Percentiles rank a stretch among this genome's conserved stretches.
phyloP scores from a whole-genome alignment of 2,113 vertebrate genomes.

The Triplophysa dalaica region DNA sequence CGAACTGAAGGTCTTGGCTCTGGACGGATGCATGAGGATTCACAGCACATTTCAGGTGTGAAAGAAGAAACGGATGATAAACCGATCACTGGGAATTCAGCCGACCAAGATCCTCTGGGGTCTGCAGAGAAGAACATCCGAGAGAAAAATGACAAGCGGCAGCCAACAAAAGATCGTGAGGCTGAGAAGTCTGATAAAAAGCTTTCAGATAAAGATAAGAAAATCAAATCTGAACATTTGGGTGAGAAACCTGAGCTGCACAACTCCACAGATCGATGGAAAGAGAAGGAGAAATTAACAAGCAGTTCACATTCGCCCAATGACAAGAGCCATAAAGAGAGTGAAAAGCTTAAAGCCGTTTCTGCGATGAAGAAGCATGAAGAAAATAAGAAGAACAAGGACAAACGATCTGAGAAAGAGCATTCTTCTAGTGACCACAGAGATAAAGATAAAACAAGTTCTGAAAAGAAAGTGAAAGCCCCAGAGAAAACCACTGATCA shows the following conservation, averaged over 20 bases:
- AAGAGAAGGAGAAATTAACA: slow-evolving; percentile 73
- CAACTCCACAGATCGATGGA: slow-evolving; percentile 82
- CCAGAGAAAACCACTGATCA: slow-evolving; percentile 82
- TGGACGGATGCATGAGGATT: slow-evolving; percentile 68
- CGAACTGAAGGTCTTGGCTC: slow-evolving; percentile 62
- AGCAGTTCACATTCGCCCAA: slow-evolving; percentile 69
- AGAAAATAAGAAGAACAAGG: slow-evolving; percentile 87
- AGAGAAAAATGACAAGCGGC: slow-evolving; percentile 86
- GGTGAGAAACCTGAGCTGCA: slow-evolving; percentile 83
- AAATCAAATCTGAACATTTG: slow-evolving; percentile 81
- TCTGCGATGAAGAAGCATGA: slow-evolving; percentile 81
- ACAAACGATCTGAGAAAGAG: slow-evolving; percentile 88
- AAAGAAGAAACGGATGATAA: slow-evolving; percentile 83
- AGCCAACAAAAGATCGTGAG: slow-evolving; percentile 83
- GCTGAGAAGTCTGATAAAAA: slow-evolving; percentile 85
- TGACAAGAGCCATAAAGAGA: slow-evolving; percentile 88
- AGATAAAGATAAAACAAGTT: slow-evolving; percentile 79
- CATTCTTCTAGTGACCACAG: slow-evolving; percentile 78
- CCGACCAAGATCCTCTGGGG: slow-evolving; percentile 81
- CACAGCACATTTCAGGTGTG: slow-evolving; percentile 61
- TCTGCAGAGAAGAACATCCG: slow-evolving; percentile 81
- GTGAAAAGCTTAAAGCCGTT: slow-evolving; percentile 82
- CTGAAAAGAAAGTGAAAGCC: slow-evolving; percentile 84
- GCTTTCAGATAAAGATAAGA: slow-evolving; percentile 89
- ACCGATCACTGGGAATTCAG: slow-evolving; percentile 71